A percentile compares a stretch with the other conserved stretches of the same genome.
Conservation (phyloP, 2,797 vertebrate genomes). For the Notolabrus celidotus region DNA sequence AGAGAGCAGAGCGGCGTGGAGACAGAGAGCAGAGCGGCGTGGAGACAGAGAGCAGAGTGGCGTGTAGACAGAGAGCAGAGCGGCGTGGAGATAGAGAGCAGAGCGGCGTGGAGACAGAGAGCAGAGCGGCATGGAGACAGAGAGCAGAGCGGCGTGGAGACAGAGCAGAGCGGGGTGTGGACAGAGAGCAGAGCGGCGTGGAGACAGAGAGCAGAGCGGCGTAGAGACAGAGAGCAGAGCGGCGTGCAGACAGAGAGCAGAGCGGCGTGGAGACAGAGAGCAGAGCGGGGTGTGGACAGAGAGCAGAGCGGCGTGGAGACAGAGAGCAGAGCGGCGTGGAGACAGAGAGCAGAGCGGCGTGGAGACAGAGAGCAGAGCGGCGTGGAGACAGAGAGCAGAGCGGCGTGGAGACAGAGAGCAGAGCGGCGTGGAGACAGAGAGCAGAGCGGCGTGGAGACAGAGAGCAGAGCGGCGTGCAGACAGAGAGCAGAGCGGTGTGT, state of each 20-base stretch:
- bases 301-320: no score
- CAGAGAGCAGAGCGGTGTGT: constrained; percentile 2
- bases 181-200: constrained; percentile 17
- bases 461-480: constrained; percentile 27
- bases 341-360: constrained; percentile 15
- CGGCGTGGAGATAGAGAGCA: constrained; percentile 15
- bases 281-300: constrained; percentile 31
- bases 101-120: constrained; percentile 29
- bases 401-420: constrained; percentile 15
- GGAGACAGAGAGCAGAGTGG: constrained; percentile 16
- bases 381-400: constrained; percentile 23
- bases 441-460: no score
- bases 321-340: constrained; percentile 22
- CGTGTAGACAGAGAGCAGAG: constrained; percentile 23
- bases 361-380: constrained; percentile 16
- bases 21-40: constrained; percentile 15
- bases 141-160: constrained; percentile 27
- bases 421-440: constrained; percentile 29
- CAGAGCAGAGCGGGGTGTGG: constrained; percentile 4
- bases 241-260: constrained; percentile 25
- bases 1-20: constrained; percentile 22
- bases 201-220: constrained; percentile 24
- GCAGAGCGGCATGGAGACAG: no score
- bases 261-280: no score
- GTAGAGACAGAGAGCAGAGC: constrained; percentile 12